Evolutionary conservation across 1,140 invertebrate genomes (phyloP), one percentile per base, ranked within the genome.

Genomic region (Halesus radiatus): DNA sequence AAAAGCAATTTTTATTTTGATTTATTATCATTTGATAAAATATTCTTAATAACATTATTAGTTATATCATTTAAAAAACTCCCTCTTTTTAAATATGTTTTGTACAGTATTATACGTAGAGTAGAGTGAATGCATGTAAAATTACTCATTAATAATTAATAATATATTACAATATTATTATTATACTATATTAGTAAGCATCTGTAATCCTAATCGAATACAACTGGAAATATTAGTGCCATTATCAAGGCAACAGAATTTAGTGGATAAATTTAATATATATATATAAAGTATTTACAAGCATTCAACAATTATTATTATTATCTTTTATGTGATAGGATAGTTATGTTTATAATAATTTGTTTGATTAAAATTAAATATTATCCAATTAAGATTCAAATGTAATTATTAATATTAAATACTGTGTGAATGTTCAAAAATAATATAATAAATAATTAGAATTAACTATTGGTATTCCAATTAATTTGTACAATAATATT

Each of bases 171-270:
- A n/a, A n/a, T n/a, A n/a, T n/a, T 53, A 45, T 13, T 45, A 45
- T 74, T 29, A 29, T 54, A 7, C 18, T n/a, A 74, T 74, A 15
- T 20, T 54, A 74, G 18, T 10, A 26, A 29, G 18, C 16, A 74
- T 29, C n/a, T 74, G 37, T 32, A 54, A 54, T 26, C 10, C 29
- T 54, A 29, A 45, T 52, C 18, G 1, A 72, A 72, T 8, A 56
- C 6, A 45, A 76, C 53, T 20, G 60, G 22, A 77, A 45, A 77
- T 50, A 66, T 77, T 77, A 77, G 75, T 77, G 75, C 75, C 75
- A 77, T 77, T 77, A 23, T 50, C 10, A 23, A 77, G 75, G 75
- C 75, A 77, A 77, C 56, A 62, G 66, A 68, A 22, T 50, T 70
- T 70, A 70, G 66, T 64, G 10, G 26, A 16, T 64, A 37, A 64